Evolutionary conservation across 2,888 invertebrate species (phyloP), one percentile per base, ranked within the genome.

Genomic region (Napeogenes sylphis): DNA sequence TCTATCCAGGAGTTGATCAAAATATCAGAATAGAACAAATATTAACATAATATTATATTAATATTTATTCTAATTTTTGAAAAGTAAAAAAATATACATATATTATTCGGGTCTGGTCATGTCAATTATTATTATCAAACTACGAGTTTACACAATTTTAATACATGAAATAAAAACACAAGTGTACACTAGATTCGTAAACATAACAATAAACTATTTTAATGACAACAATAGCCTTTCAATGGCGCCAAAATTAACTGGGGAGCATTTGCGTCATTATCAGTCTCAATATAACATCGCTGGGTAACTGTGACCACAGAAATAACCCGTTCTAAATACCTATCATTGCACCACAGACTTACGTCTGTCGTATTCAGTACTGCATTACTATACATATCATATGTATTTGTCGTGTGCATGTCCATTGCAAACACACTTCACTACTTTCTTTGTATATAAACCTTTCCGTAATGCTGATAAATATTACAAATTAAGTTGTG

Each of bases 311-410:
- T 84, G 85, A 86, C 88, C 83, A 81, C 87, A 77, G 76, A 89
- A 89, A 90, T 88, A 89, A 82, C 77, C 80, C 80, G 90, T 77
- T 77, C 87, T 77, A 78, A 87, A 89, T 88, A 87, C 80, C 82
- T 75, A 69, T 70, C 75, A 74, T 77, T 82, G 81, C 82, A 78
- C 61, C 62, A 71, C 69, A 51, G 51, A 51, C 51, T 8, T 77
- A 73, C 78, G 82, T 83, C 80, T 82, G 75, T 76, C 76, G 78
- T 77, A 71, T 61, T 57, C 55, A 38, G 51, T 56, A 35, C 51
- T 67, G 58, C 62, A 61, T 55, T 45, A 38, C 60, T 58, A 53
- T 38, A 14, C 4, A 38, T 54, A 33, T 38, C 58, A 35, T 58
- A 3, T 42, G 12, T 12, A 42, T 42, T 42, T 2, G 42, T 42